A percentile compares a stretch with the other conserved stretches of the same genome.
Conservation (phyloP, 2,113 vertebrate genomes). For the Hydrochoerus hydrochaeris region DNA sequence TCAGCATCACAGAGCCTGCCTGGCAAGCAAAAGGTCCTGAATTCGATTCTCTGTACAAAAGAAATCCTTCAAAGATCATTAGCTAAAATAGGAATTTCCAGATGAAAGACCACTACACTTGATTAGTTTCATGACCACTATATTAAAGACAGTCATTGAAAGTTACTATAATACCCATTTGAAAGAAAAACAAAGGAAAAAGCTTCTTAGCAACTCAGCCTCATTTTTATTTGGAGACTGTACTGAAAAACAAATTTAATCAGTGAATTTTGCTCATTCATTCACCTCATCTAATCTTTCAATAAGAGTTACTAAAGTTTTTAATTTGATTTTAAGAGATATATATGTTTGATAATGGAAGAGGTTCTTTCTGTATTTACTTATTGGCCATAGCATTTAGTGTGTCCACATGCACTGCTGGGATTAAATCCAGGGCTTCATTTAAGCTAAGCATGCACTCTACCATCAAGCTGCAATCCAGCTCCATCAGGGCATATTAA, state of each 20-base stretch:
- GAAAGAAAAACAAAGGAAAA: not conserved
- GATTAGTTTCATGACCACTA: not conserved
- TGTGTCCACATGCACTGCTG: not conserved
- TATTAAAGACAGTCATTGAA: not conserved
- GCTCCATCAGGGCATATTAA: not conserved
- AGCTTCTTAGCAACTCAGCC: not conserved
- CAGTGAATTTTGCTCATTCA: not conserved
- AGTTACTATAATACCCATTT: not conserved
- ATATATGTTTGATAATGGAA: not conserved
- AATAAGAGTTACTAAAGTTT: not conserved
- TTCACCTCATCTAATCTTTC: not conserved
- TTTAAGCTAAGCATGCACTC: not conserved
- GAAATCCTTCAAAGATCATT: not conserved
- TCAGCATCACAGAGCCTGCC: too few relatives aligned
- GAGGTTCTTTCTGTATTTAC: slow-evolving; percentile 9
- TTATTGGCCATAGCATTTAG: not conserved
- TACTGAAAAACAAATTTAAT: not conserved
- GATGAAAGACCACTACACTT: not conserved
- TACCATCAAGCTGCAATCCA: not conserved
- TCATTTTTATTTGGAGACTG: not conserved
- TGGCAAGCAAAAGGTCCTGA: too few relatives aligned
- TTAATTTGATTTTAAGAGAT: slow-evolving; percentile 4
- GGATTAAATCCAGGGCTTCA: not conserved
- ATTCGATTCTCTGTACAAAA: too few relatives aligned
- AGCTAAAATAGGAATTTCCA: slow-evolving; percentile 21